Base-by-base conservation (phyloP, 2,888 invertebrate species). In the Andrena bucephala region DNA sequence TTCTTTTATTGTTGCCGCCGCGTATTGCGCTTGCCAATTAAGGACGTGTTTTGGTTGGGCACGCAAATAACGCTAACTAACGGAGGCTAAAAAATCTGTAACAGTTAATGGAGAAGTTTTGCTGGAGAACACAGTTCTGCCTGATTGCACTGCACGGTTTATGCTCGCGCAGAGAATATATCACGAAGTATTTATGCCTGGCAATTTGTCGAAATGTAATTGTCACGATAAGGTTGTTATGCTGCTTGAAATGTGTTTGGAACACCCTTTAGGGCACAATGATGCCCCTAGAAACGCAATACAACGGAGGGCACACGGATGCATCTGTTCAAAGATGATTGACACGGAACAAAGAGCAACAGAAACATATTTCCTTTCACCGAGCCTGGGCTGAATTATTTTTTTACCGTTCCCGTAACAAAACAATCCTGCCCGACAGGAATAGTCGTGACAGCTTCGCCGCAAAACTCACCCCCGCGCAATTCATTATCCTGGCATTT, bases 401-500 rank as follows among this genome's bases (percentile, higher is more conserved):
- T 36, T 67, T 66, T 24, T 27, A 13, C n/a, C 16, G 33, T 65
- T 50, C 65, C 10, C 31, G 36, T 33, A 31, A 63, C 50, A 36
- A 60, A 60, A 20, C 27, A 66, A 42, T 3, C 13, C 10, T 7
- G 36, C 4, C 10, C 31, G 57, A 36, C 36, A 36, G 36, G 36
- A 31, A 10, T 24, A 57, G 27, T 13, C 57, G 57, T 65, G 57
- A 29, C 24, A 33, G 57, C 6, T 3, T n/a, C 33, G 8, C 63
- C 70, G 31, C 71, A 77, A 83, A 83, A 16, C 83, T 63, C 68
- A 65, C 27, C 48, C n/a, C 20, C 16, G 31, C 52, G 75, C 57
- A 72, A 83, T 85, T 81, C 72, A 70, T 81, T 81, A 80, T 73
- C 36, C 69, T 7, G 13, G 16, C 62, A 57, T 77, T 74, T 71